Evolutionary conservation across 2,113 vertebrate species (phyloP), one percentile per base, ranked within the genome.

Genomic region (Ailurus styani): DNA sequence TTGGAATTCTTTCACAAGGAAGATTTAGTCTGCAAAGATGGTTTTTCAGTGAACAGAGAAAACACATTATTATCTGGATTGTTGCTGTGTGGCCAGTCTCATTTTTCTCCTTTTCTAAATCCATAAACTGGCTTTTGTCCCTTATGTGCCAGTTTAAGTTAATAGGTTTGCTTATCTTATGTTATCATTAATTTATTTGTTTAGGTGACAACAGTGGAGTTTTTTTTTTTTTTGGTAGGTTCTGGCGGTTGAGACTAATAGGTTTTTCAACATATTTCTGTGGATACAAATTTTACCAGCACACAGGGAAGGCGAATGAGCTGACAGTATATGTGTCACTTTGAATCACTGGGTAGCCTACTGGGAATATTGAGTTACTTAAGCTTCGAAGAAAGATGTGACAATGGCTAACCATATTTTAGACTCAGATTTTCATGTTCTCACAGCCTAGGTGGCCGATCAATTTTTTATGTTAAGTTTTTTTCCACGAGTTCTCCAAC

Each of bases 331-430:
- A 92, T 94, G 82, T 96, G 84, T 97, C 27, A 93, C 73, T 91
- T 93, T 81, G 45, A 98, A 75, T 92, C 95, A 97, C 85, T 97
- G 77, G 20, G 27, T 96, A 95, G 81, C 97, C 97, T 96, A 93
- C 93, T 88, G 79, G 78, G 97, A 86, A 95, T 93, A 78, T 60
- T 18, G 90, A 97, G 45, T 95, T 95, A 98, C 94, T 97, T 98
- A 97, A 98, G 95, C 94, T 98, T 98, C 83, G 98, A 98, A 98
- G 91, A 93, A 97, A 97, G 97, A 97, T 97, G 93, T 97, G 86
- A 92, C 68, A 98, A 97, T 68, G 54, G 96, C 95, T 83, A 97
- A 92, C 60, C 93, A 98, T 98, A 98, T 98, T 97, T 98, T 96
- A 97, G 87, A 97, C 86, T 98, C 31, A 12, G 75, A 97, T 85